Evolutionary conservation across 2,113 vertebrate species (phyloP), one percentile per base, ranked within the genome.

Genomic region (Sebastes fasciatus): DNA sequence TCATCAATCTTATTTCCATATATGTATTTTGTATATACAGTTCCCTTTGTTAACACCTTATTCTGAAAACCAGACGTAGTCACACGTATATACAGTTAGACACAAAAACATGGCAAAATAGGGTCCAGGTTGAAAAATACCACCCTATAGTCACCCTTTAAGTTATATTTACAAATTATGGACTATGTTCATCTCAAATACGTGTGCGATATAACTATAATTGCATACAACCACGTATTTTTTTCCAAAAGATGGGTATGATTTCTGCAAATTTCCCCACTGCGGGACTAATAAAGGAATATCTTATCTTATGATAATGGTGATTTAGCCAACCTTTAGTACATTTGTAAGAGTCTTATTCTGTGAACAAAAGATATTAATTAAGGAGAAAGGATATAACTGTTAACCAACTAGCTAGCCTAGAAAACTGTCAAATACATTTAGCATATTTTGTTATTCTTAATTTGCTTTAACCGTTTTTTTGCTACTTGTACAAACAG

Each of bases 381-480:
- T 5, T 6, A 10, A 42, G 23, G 11, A 45, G 21, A 66, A 57
- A 74, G 19, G 51, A 61, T 11, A 48, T 8, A 70, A 42, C 48
- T 49, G 43, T 9, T 62, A 34, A 55, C 46, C 61, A 62, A 65
- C 62, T 12, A 60, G 34, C 2, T 11, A 21, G 3, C 4, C 17
- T 45, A 40, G 8, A 61, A 82, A 8, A 19, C 26, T 34, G 6
- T 49, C 6, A 19, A 42, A 34, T 54, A 17, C 26, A 49, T 73
- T 79, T 60, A 6, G 16, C 14, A 51, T 74, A 0, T 45, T 80
- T 55, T 34, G 23, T 26, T 54, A n/a, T 51, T 55, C 23, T 58
- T 19, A 5, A 43, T 81, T 58, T 66, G 43, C 14, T 80, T 45
- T 11, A 48, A 62, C 8, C 4, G 13, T 74, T 43, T 74, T 76